Percentiles rank a stretch among this genome's conserved stretches.
phyloP scores from a whole-genome alignment of 2,888 invertebrate genomes.

The Trachelus tabidus region DNA sequence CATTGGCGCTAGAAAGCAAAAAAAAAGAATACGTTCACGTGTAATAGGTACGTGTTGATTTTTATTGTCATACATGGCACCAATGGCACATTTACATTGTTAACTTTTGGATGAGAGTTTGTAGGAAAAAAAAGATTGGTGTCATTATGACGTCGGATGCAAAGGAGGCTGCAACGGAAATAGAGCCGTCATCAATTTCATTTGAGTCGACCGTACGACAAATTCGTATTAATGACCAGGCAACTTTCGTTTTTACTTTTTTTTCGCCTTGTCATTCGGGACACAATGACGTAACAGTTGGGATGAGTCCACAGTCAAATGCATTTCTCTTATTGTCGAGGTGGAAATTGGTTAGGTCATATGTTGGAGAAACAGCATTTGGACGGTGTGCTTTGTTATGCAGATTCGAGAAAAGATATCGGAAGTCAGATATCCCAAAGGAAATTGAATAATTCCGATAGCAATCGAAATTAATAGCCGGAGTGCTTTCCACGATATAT shows the following conservation, averaged over 20 bases:
- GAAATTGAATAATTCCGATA: conserved; percentile 2
- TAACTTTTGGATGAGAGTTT: conserved; percentile 22
- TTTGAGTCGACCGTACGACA: conserved; percentile 40
- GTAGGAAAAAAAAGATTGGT: not conserved
- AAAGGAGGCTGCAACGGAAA: conserved; percentile 36
- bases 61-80: not conserved
- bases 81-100: not conserved
- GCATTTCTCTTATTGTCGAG: conserved; percentile 50
- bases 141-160: conserved; percentile 15
- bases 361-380: conserved; percentile 26
- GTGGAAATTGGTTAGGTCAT: conserved; percentile 33
- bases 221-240: conserved; percentile 61
- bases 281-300: conserved; percentile 51
- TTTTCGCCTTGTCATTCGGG: conserved; percentile 47
- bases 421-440: not conserved
- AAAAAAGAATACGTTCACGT: not conserved
- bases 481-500: not conserved
- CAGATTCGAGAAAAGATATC: conserved; percentile 12
- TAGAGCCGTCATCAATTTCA: conserved; percentile 53
- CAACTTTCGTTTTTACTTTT: conserved; percentile 42
- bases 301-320: conserved; percentile 23
- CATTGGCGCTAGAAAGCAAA: not conserved
- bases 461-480: not conserved
- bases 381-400: conserved; percentile 23
- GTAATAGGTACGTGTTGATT: not conserved